Evolutionary conservation across 2,113 vertebrate species (phyloP), one percentile per base, ranked within the genome.

Genomic region (Chionis minor): DNA sequence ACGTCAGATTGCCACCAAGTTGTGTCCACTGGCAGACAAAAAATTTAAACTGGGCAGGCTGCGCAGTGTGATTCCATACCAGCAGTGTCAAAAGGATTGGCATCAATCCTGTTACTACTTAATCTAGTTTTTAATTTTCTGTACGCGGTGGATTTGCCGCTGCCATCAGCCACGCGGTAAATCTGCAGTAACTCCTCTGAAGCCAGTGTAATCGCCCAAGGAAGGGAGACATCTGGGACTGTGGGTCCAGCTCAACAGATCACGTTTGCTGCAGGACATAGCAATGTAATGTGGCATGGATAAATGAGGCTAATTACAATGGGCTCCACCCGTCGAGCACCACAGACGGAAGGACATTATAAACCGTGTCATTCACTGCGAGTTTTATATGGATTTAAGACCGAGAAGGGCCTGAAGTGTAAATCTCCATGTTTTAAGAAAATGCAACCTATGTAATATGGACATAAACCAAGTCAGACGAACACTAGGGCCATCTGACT

Each of bases 351-450:
- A 9, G 6, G 49, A 42, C 26, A 6, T 30, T 18, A 26, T 12
- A 12, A 33, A n/a, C 56, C 6, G 1, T 47, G 5, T 6, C 10
- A 8, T 6, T 27, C 32, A 1, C 21, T 12, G 38, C 6, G 4
- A 38, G 54, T 6, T 63, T 59, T 1, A 1, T 5, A 5, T 20
- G 23, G 51, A 30, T 27, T 65, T 13, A 23, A 66, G 45, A 30
- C 70, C 35, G 35, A 32, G 38, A 44, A 51, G 14, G 47, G 45
- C 73, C 45, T 23, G 10, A 8, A 26, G 22, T 58, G 72, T 58
- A 30, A 69, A 83, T 30, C 14, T n/a, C 8, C 6, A 4, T 2
- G 0, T 45, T 42, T 51, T n/a, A 67, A 47, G 22, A 58, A 71
- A 86, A 51, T 3, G 2, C 33, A 16, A 47, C 21, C 44, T 21